These are phyloP conservation scores for Drepana arcuata DNA, from an alignment of 1,140 invertebrate genomes.

Conservation along the genomic window DNA sequence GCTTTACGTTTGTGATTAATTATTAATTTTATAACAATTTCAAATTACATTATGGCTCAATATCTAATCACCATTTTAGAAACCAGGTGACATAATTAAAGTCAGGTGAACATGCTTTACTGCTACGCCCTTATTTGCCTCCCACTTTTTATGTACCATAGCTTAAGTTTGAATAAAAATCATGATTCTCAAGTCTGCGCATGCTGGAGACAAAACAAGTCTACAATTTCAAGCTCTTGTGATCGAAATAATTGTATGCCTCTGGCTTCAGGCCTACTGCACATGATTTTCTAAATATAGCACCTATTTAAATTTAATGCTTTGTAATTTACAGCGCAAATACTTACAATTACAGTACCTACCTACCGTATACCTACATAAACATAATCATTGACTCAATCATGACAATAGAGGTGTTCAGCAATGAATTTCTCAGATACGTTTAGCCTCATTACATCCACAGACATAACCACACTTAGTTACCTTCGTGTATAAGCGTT, in stretches of 20 bases:
- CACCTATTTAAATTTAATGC: constrained; percentile 28
- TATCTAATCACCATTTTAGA: constrained; percentile 40
- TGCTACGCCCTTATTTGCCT: constrained; percentile 36
- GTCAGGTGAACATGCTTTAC: constrained; percentile 36
- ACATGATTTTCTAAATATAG: constrained; percentile 25
- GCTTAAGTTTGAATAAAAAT: constrained; percentile 20
- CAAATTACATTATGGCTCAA: constrained; percentile 65
- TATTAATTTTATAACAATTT: too few species aligned
- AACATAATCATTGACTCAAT: constrained; percentile 11
- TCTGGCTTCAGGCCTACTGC: constrained; percentile 40
- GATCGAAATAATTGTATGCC: constrained; percentile 13
- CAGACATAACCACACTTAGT: constrained; percentile 21
- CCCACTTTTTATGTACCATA: constrained; percentile 23
- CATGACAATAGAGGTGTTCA: constrained; percentile 21
- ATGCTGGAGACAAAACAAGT: constrained; percentile 31
- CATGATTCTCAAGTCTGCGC: constrained; percentile 32
- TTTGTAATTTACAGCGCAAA: constrained; percentile 42
- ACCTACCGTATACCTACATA: constrained; percentile 18
- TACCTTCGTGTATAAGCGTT: too few species aligned
- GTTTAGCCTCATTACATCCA: constrained; percentile 39
- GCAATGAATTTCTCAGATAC: constrained; percentile 36
- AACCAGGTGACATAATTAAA: constrained; percentile 36
- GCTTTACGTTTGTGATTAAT: too few species aligned
- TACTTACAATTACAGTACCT: too few species aligned
- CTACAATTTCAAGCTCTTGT: constrained; percentile 12